Conservation (phyloP, 2,888 invertebrate genomes). For the Drosophila meridionalis region DNA sequence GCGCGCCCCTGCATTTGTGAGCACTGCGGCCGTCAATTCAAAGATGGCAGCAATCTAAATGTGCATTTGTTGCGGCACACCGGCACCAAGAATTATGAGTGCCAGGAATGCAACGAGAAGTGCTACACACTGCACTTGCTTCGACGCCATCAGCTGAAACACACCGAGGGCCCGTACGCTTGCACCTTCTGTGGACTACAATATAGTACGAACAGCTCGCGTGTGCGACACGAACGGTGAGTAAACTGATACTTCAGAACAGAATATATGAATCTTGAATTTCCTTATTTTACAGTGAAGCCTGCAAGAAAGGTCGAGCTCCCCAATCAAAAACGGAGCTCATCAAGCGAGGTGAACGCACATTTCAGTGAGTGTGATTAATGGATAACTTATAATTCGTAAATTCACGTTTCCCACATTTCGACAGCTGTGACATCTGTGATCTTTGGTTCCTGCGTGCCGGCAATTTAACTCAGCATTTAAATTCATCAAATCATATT, state of each 20-base stretch:
- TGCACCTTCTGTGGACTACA: constrained; percentile 71
- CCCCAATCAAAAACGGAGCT: constrained; percentile 70
- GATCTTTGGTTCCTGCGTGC: constrained; percentile 72
- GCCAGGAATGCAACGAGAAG: constrained; percentile 62
- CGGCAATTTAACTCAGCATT: constrained; percentile 64
- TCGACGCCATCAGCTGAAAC: constrained; percentile 66
- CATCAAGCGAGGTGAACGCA: constrained; percentile 71
- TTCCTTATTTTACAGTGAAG: constrained; percentile 47
- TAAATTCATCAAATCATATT: constrained; percentile 63
- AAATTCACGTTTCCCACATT: no score
- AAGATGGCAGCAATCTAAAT: constrained; percentile 65
- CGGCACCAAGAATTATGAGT: constrained; percentile 70
- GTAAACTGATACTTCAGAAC: background rate
- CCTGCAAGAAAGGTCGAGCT: constrained; percentile 68
- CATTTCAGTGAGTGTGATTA: constrained; percentile 60
- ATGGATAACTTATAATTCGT: background rate
- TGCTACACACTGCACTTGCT: constrained; percentile 65
- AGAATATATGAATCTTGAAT: no score
- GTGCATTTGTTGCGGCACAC: constrained; percentile 66
- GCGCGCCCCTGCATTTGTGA: constrained; percentile 65
- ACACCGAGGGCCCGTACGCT: constrained; percentile 68
- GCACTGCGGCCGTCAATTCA: constrained; percentile 68
- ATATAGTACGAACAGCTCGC: constrained; percentile 73
- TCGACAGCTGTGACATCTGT: constrained; percentile 56
- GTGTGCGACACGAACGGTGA: constrained; percentile 67